Evolutionary conservation across 2,797 vertebrate species (phyloP), one percentile per base, ranked within the genome.

Genomic region (Bradypodion pumilum): DNA sequence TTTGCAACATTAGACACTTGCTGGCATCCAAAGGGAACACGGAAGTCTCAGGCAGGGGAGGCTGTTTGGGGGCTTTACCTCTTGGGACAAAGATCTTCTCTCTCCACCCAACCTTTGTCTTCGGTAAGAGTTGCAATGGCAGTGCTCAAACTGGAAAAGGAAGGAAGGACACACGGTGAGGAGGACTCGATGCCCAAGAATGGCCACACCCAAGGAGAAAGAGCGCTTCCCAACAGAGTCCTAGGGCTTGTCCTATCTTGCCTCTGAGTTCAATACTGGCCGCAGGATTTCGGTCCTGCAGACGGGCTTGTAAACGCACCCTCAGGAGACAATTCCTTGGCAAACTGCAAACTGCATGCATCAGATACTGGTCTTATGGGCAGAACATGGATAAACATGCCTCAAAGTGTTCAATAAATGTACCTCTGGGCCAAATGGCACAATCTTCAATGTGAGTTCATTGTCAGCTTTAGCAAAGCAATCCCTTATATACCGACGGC

Each of bases 111-210:
- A 29, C 2, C 19, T 32, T 19, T 6, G 80, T 23, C 16, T 27
- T 13, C 21, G 81, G 27, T 60, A 70, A 1, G 5, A 15, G 7
- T 10, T 7, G 70, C 85, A 86, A 35, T 60, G 35, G 56, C 85
- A 86, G 7, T 23, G 76, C 73, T 86, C 85, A 83, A 86, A 86
- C 85, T 86, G 70, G 52, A 83, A 78, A 21, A 77, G 27, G 40
- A 79, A 29, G 1, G n/a, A 3, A 74, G 25, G 32, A 5, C 3
- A 19, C 15, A 21, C 56, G 52, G 52, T 12, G 7, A 49, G 46
- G 7, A 49, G 46, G 46, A 49, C 46, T 49, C 46, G 13, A 13
- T 46, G 1, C 7, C 29, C 44, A 46, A 73, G 62, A 13, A 12
- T 32, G 23, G 13, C 15, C 21, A 2, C 62, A 7, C 29, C 46